Conservation (phyloP, 2,113 vertebrate genomes). For the Caranx ignobilis region DNA sequence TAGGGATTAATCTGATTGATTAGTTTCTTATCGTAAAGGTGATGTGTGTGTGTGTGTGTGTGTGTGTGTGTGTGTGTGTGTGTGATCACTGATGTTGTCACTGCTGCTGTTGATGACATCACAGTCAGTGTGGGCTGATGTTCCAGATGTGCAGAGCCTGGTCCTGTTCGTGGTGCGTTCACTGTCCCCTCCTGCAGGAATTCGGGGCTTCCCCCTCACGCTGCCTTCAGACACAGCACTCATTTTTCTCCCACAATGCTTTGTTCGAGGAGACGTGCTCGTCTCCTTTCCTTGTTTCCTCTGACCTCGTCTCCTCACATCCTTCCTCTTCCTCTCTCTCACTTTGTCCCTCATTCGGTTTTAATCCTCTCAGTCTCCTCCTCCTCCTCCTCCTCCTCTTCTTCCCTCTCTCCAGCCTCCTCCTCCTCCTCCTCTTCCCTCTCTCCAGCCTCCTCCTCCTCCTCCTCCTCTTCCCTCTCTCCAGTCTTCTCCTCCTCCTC, state of each 20-base stretch:
- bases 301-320: not conserved
- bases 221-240: conserved; percentile 25
- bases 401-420: not conserved
- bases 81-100: too few species aligned
- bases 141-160: too few species aligned
- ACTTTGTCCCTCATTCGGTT: not conserved
- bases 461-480: not conserved
- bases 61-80: too few species aligned
- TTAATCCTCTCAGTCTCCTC: conserved; percentile 3
- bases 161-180: not conserved
- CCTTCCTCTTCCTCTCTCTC: not conserved
- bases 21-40: too few species aligned
- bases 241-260: conserved; percentile 52
- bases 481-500: not conserved
- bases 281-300: not conserved
- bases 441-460: not conserved
- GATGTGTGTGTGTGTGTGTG: too few species aligned
- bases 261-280: conserved; percentile 43
- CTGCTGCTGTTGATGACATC: too few species aligned
- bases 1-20: too few species aligned
- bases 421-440: not conserved
- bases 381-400: not conserved
- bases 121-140: too few species aligned
- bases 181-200: conserved; percentile 25
- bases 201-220: conserved; percentile 49